Percentiles rank a stretch among this genome's conserved stretches.
Evolutionary conservation across 2,113 vertebrate genomes (phyloP).

Genomic region (Paradisaea rubra): DNA sequence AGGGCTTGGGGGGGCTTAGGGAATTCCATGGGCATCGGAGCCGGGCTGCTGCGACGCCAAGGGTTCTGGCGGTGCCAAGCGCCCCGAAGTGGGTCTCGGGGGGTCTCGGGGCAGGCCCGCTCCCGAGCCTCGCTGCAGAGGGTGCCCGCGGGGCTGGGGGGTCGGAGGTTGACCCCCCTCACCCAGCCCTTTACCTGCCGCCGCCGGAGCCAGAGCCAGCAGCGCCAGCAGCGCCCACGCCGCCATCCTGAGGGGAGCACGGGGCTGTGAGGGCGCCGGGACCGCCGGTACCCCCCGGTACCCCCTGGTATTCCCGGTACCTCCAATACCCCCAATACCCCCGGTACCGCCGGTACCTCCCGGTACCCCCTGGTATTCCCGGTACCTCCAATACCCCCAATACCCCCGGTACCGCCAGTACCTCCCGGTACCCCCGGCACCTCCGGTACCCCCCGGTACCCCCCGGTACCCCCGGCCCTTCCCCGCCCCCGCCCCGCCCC

Average conservation of each 20-base stretch:
- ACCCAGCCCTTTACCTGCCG: background rate
- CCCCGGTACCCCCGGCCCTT: background rate
- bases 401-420: no score
- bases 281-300: background rate
- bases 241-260: background rate
- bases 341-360: background rate
- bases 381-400: background rate
- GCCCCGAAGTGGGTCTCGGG: background rate
- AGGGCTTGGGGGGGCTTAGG: background rate
- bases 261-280: no score
- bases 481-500: background rate
- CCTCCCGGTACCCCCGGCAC: background rate
- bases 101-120: no score
- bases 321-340: background rate
- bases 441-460: no score
- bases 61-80: background rate
- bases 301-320: no score
- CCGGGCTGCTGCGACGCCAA: background rate
- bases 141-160: background rate
- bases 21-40: background rate
- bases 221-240: background rate
- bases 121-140: background rate
- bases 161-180: background rate
- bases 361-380: rapidly evolving
- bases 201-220: background rate